Evolutionary conservation across 2,113 vertebrate genomes (phyloP).

Genomic region (Ramphastos sulfuratus): DNA sequence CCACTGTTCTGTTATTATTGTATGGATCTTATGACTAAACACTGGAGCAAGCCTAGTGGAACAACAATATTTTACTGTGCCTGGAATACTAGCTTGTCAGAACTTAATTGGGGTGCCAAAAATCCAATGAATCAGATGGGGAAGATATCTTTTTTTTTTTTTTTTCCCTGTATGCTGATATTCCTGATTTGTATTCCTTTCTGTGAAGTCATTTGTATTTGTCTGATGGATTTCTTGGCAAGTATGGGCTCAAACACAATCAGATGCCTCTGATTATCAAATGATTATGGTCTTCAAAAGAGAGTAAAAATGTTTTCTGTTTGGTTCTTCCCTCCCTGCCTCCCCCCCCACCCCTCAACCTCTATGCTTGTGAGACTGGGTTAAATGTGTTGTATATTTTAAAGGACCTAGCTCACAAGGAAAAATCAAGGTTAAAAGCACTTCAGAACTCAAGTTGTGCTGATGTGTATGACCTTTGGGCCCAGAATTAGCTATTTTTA

Average conservation of each 20-base stretch:
- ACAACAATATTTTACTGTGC: constrained; percentile 88
- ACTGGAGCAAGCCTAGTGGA: constrained; percentile 77
- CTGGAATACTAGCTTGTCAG: constrained; percentile 78
- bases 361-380: neutral
- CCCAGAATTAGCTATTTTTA: constrained; percentile 70
- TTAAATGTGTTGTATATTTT: constrained; percentile 62
- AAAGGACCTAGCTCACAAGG: constrained; percentile 57
- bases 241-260: neutral
- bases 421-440: constrained; percentile 72
- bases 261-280: neutral
- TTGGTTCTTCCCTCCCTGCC: neutral
- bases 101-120: constrained; percentile 76
- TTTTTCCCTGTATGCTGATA: constrained; percentile 66
- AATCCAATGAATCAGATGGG: constrained; percentile 83
- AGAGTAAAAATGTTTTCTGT: neutral
- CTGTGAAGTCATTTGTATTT: constrained; percentile 51
- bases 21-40: constrained; percentile 88
- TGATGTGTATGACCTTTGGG: constrained; percentile 71
- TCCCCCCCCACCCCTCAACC: no score
- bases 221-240: constrained; percentile 55
- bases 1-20: constrained; percentile 84
- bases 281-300: constrained; percentile 5
- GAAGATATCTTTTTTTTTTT: constrained; percentile 64
- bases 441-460: constrained; percentile 68
- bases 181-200: constrained; percentile 80